Evolutionary conservation across 1,140 invertebrate species (phyloP).

Genomic region (Nymphalis io): DNA sequence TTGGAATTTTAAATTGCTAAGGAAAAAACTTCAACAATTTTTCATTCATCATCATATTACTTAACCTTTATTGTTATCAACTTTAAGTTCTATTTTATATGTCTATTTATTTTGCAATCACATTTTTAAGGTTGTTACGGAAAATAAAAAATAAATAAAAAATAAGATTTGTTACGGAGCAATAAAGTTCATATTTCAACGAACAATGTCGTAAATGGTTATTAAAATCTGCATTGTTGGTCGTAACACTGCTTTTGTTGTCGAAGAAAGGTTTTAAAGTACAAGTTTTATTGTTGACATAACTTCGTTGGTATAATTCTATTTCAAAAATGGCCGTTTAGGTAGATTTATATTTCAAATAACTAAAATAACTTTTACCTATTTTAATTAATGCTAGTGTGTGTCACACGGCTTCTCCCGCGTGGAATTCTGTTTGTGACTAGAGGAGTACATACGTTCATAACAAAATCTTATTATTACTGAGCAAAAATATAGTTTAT

Average conservation of each 20-base stretch:
- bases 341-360: not conserved
- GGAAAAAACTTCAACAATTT: slow-evolving; percentile 21
- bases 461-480: too few relatives aligned
- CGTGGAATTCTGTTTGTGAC: too few relatives aligned
- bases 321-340: not conserved
- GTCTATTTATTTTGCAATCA: not conserved
- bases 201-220: slow-evolving; percentile 20
- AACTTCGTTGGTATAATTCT: slow-evolving; percentile 8
- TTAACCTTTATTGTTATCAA: not conserved
- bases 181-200: slow-evolving; percentile 24
- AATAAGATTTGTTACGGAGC: slow-evolving; percentile 25
- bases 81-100: slow-evolving; percentile 10
- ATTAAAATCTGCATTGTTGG: slow-evolving; percentile 33
- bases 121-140: slow-evolving; percentile 6
- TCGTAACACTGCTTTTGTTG: slow-evolving; percentile 20
- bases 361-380: too few relatives aligned
- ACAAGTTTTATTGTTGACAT: slow-evolving; percentile 26
- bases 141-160: slow-evolving; percentile 18
- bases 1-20: slow-evolving; percentile 42
- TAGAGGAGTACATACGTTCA: too few relatives aligned
- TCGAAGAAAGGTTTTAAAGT: slow-evolving; percentile 20
- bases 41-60: not conserved
- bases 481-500: too few relatives aligned
- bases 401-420: too few relatives aligned
- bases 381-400: too few relatives aligned